Base-by-base conservation (phyloP, 2,888 invertebrate species). In the Leptarthrus brevirostris region DNA sequence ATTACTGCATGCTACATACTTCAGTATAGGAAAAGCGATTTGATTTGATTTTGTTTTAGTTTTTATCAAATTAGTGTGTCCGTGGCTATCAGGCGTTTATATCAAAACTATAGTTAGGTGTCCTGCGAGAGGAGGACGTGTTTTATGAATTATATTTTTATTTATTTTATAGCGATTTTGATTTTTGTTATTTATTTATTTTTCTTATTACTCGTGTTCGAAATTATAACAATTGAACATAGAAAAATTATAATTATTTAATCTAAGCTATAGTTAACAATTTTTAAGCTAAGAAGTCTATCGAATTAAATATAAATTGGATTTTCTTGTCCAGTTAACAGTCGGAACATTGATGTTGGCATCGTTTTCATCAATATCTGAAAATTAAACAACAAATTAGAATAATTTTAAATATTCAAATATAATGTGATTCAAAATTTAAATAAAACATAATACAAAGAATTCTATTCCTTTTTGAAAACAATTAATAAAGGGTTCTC, bases 341-440 rank as follows among this genome's bases (percentile, higher is more conserved):
- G 90, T 82, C 98, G 91, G 89, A 98, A 99, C 96, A 99, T 99
- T 78, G 98, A 98, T 79, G 98, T 99, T 80, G 98, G 99, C 98
- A 99, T 99, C 73, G 99, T 99, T 88, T 99, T 99, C 98, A 99
- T 99, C 82, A 98, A 90, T 81, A 99, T 98, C 97, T 98, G 89
- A 53, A 20, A 54, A 34, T 26, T 14, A 14, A n/a, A 26, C 2
- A 52, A n/a, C n/a, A n/a, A n/a, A n/a, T n/a, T n/a, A n/a, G n/a
- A n/a, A n/a, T n/a, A n/a, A n/a, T n/a, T n/a, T n/a, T n/a, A n/a
- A n/a, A n/a, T n/a, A n/a, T n/a, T n/a, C n/a, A n/a, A n/a, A n/a
- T n/a, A n/a, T n/a, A n/a, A n/a, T n/a, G n/a, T n/a, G n/a, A n/a
- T n/a, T n/a, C n/a, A n/a, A n/a, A n/a, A n/a, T n/a, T n/a, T n/a